Evolutionary conservation across 2,797 vertebrate genomes (phyloP).

Genomic region (Thunnus albacares): DNA sequence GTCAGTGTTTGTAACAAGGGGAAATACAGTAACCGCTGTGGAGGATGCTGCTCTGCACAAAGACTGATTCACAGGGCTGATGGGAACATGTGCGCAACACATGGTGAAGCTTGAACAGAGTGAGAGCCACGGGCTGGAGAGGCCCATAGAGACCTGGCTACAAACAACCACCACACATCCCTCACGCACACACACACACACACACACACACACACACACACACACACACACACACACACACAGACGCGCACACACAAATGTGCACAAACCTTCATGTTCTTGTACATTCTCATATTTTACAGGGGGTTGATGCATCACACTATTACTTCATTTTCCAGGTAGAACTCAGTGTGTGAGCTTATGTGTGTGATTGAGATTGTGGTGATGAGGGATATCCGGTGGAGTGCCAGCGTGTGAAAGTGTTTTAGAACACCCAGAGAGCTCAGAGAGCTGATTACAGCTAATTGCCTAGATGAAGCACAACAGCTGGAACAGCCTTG

Average conservation of each 20-base stretch:
- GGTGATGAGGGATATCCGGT: conserved; percentile 72
- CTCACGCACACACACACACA: conserved; percentile 22
- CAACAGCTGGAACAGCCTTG: conserved; percentile 77
- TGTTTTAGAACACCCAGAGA: conserved; percentile 81
- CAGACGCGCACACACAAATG: conserved; percentile 35
- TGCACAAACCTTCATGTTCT: conserved; percentile 49
- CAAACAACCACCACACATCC: conserved; percentile 69
- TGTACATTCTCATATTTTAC: conserved; percentile 52
- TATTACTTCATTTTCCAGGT: conserved; percentile 58
- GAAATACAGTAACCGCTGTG: conserved; percentile 76
- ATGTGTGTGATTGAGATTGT: conserved; percentile 48
- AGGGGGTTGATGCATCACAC: conserved; percentile 33
- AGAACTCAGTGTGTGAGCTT: conserved; percentile 9
- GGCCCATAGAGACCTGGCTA: conserved; percentile 74
- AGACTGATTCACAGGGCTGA: conserved; percentile 77
- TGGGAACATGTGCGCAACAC: conserved; percentile 86
- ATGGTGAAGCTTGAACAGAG: conserved; percentile 75
- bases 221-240: conserved; percentile 31
- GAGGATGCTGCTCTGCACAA: conserved; percentile 82
- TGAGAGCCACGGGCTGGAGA: conserved; percentile 69
- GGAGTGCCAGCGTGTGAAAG: conserved; percentile 76
- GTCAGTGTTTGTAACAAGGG: conserved; percentile 67
- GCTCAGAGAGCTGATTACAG: conserved; percentile 82
- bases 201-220: conserved; percentile 28
- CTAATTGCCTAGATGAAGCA: conserved; percentile 81